These are phyloP conservation scores for Amphibalanus amphitrite DNA, from an alignment of 1,140 invertebrate species.

Conservation along the genomic window DNA sequence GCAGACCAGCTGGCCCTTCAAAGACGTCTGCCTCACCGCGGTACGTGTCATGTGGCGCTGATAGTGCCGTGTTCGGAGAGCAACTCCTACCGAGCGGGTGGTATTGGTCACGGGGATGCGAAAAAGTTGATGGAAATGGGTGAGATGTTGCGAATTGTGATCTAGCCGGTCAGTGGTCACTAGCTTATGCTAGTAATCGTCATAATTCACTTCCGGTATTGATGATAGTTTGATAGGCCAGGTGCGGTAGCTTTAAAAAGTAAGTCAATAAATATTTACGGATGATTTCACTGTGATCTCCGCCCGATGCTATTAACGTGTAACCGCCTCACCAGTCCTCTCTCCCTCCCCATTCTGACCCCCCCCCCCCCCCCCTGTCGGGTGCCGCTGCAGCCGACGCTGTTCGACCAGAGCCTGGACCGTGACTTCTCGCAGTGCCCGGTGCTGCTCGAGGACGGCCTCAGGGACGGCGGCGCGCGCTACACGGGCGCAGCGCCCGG, in stretches of 20 bases:
- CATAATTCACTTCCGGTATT: not conserved
- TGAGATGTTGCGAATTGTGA: too few relatives aligned
- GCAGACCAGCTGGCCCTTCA: constrained; percentile 25
- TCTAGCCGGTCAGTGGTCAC: too few relatives aligned
- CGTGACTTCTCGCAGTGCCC: not conserved
- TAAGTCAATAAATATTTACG: too few relatives aligned
- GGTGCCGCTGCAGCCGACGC: not conserved
- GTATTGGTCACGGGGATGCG: too few relatives aligned
- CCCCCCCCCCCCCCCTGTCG: too few relatives aligned
- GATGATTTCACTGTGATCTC: too few relatives aligned
- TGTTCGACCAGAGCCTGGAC: not conserved
- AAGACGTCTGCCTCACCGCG: constrained; percentile 27
- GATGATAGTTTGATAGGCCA: not conserved
- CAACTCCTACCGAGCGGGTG: too few relatives aligned
- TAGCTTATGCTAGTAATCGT: too few relatives aligned
- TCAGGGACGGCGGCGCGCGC: constrained; percentile 27
- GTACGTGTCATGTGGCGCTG: constrained; percentile 24
- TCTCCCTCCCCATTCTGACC: not conserved
- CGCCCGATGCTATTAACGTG: not conserved
- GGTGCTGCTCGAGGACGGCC: constrained; percentile 19
- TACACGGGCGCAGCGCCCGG: constrained; percentile 27
- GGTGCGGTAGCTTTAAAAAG: not conserved
- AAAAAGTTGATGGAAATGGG: too few relatives aligned
- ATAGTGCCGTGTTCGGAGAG: too few relatives aligned
- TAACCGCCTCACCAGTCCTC: not conserved